Percentiles rank a stretch among this genome's conserved stretches.
phyloP scores from a whole-genome alignment of 1,140 invertebrate genomes.

The Pogonus chalceus region DNA sequence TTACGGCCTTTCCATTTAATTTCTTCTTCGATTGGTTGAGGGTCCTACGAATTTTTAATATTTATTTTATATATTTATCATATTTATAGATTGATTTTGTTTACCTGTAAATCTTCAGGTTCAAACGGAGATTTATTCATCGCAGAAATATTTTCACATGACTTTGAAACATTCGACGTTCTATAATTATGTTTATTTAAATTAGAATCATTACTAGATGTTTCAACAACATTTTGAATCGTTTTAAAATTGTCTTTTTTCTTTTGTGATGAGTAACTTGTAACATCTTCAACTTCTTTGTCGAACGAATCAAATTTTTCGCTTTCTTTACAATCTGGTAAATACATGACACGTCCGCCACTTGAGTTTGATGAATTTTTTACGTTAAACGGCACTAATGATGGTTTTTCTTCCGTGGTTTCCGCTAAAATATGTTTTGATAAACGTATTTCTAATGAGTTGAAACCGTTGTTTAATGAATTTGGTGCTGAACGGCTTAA shows the following conservation, averaged over 20 bases:
- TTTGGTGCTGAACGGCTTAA: constrained; percentile 68
- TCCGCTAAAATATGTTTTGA: neutral
- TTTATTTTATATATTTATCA: neutral
- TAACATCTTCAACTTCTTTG: neutral
- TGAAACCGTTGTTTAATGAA: constrained; percentile 54
- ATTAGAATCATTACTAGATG: neutral
- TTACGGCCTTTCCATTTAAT: constrained; percentile 26
- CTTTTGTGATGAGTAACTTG: neutral
- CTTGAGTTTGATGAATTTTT: constrained; percentile 21
- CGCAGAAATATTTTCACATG: constrained; percentile 36
- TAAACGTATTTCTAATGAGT: constrained; percentile 23
- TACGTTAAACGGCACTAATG: constrained; percentile 30
- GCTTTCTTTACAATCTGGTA: constrained; percentile 49
- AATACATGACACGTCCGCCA: constrained; percentile 66
- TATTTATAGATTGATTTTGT: constrained; percentile 9
- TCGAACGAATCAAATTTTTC: neutral
- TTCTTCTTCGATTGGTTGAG: constrained; percentile 18
- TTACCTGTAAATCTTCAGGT: constrained; percentile 28
- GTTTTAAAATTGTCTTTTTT: constrained; percentile 10
- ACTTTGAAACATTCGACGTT: constrained; percentile 29
- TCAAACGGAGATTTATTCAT: constrained; percentile 20
- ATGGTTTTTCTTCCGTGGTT: constrained; percentile 10
- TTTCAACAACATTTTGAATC: too few species aligned
- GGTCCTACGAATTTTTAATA: constrained; percentile 16
- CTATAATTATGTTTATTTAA: constrained; percentile 12